Base-by-base conservation (phyloP, 2,113 vertebrate genomes). In the Grallaria varia region DNA sequence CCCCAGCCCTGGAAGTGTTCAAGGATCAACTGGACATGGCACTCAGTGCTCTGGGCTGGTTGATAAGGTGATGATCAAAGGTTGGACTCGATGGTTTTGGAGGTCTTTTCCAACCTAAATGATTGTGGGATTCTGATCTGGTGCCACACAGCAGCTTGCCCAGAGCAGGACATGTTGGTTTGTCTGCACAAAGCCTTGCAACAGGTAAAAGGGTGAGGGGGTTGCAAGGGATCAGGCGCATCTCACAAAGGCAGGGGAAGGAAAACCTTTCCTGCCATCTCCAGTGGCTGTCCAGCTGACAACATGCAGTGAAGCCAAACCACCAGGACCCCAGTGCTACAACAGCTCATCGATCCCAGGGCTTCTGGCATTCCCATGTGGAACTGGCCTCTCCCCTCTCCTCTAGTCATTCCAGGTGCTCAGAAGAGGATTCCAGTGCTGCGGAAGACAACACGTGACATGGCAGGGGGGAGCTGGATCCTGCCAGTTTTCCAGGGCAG, bases 1-100 rank as follows among this genome's bases (percentile, higher is more conserved):
- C 47, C n/a, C 21, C n/a, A 55, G 40, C 17, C 47, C 21, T 47
- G 47, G n/a, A 45, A 20, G 55, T 68, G 47, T 35, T 47, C 24
- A n/a, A 40, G 16, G 4, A 60, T 47, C 0, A 1, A 10, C 24
- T 31, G n/a, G 14, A 35, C n/a, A 33, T 44, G 63, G 40, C 30
- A 33, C 40, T 66, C 63, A 44, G 62, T 44, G 30, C 40, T 44
- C 40, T 66, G 40, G 40, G 14, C 63, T 35, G 62, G 7, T 24
- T 60, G 39, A 9, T 31, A 44, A 10, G 44, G 52, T 80, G 42
- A 33, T 31, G 44, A 40, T 40, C 24, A 31, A 55, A 62, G 40
- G 20, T 1, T 35, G 78, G 39, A 40, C n/a, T 55, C 0, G 0
- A 42, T 50, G 35, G 40, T 35, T 21, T 35, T 49, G 40, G 30